Evolutionary conservation across 2,113 vertebrate species (phyloP), one percentile per base, ranked within the genome.

Genomic region (Typhlomys cinereus): DNA sequence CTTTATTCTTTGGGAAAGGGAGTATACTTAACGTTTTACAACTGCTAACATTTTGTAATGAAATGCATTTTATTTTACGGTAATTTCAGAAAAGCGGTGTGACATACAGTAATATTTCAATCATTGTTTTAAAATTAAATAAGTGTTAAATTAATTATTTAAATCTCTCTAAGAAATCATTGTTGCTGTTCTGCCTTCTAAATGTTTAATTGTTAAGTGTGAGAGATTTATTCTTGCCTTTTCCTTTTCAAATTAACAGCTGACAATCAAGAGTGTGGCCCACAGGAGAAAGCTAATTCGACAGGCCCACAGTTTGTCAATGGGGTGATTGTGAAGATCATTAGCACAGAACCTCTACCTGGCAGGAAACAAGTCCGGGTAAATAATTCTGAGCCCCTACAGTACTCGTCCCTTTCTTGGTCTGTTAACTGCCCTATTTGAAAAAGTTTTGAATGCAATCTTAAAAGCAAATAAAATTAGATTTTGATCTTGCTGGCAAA

Each of bases 271-370:
- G 95, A 91, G 5, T 59, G 80, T 50, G 79, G 39, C 69, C 85
- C 93, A 87, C 93, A 91, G 44, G 98, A 98, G 88, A 99, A 98
- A 86, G 96, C 88, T 11, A 94, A 69, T 14, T 95, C 98, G 31
- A 96, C 96, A 75, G 99, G 99, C 15, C 99, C 99, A 14, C 98
- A 98, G 97, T 99, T 99, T 69, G 97, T 98, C 89, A 98, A 98
- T 5, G 99, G 99, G 39, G 99, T 99, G 96, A 99, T 99, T 92
- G 92, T 99, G 96, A 99, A 99, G 98, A 98, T 99, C 86, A 96
- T 98, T 69, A 98, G 98, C 97, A 95, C 80, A 0, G 99, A 99
- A 82, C 98, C 99, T 41, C 97, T 99, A 61, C 99, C 99, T 41
- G 98, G 97, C 96, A 98, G 98, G 96, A 99, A 99, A 89, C 96